Base-by-base conservation (phyloP, 1,140 invertebrate species). In the Tribolium madens region DNA sequence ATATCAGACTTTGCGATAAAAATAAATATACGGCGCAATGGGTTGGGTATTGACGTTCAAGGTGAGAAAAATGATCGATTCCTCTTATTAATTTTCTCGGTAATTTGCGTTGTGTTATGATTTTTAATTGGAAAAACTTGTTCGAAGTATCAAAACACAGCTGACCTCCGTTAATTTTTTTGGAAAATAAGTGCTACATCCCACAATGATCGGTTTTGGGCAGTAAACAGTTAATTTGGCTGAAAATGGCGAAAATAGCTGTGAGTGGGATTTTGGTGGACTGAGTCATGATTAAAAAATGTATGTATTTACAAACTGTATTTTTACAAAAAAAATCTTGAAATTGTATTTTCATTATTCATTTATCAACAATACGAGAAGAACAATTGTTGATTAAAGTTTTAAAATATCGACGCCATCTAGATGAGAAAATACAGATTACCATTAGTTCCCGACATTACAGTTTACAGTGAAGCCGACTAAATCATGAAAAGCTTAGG, bases 1-100 rank as follows among this genome's bases (percentile, higher is more conserved):
- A n/a, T n/a, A n/a, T n/a, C n/a, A 10, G 36, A 10, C 36, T 42
- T 42, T 42, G 36, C 36, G 36, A 42, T 42, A 42, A 42, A 36
- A 42, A 42, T 42, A 4, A n/a, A 9, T 2, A n/a, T 36, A 42
- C 36, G 7, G 9, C 36, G 36, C 13, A 71, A n/a, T 71, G 42
- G 21, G 68, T 46, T 71, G 13, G 18, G 42, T 71, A 71, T 18
- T 71, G 68, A 21, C 42, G 68, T 18, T 47, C 68, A 71, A 71
- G 68, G 68, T 71, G 36, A 71, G 36, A 12, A 36, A 12, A 15
- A 15, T 17, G 14, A 15, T 46, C 17, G 15, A 71, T 47, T 5
- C 17, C 18, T 15, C 18, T 15, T 14, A 21, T 15, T 47, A 71
- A 2, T 71, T 42, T 47, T 21, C 18, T 17, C 47, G 14, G 13